Base-by-base conservation (phyloP, 2,888 invertebrate genomes). In the Calameuta filiformis region DNA sequence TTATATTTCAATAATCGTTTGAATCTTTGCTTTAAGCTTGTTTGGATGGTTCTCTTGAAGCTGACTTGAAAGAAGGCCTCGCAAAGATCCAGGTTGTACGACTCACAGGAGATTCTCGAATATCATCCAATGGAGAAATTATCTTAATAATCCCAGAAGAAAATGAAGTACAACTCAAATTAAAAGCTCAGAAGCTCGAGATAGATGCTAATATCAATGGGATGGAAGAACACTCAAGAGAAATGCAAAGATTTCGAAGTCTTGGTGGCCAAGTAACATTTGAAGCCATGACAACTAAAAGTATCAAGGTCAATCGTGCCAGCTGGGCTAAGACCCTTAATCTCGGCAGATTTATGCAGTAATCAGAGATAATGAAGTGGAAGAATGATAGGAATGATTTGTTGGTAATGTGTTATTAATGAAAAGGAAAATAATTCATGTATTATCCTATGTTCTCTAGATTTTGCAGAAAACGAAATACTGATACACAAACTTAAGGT, bases 1-100 rank as follows among this genome's bases (percentile, higher is more conserved):
- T 37, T 37, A 12, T 12, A 37, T 37, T 12, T 37, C 12, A 37
- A 37, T 12, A 37, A 37, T 12, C 12, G 12, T 37, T 37, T 37
- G 37, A 37, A 37, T 37, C 12, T 75, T 83, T 73, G 76, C 80
- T 88, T 88, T 79, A 79, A 92, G 92, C 87, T 80, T 90, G 91
- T 73, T 87, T 92, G 77, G 92, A 92, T 84, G 92, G 92, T 12
- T 86, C 88, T 37, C 79, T 92, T 30, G 84, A 86, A 56, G 86
- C 89, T 1, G 76, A 83, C 12, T 75, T 92, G 75, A 85, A 85
- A 76, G 84, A 87, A 40, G 91, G 90, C 69, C 78, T 83, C 73
- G 88, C 89, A 1, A 88, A 90, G 80, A 87, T 92, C 76, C 90
- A 91, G 77, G 77, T 92, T 4, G 88, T 90, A 2, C 87, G 90